These are phyloP conservation scores for Plectropomus leopardus DNA, from an alignment of 2,113 vertebrate species.

Conservation along the genomic window DNA sequence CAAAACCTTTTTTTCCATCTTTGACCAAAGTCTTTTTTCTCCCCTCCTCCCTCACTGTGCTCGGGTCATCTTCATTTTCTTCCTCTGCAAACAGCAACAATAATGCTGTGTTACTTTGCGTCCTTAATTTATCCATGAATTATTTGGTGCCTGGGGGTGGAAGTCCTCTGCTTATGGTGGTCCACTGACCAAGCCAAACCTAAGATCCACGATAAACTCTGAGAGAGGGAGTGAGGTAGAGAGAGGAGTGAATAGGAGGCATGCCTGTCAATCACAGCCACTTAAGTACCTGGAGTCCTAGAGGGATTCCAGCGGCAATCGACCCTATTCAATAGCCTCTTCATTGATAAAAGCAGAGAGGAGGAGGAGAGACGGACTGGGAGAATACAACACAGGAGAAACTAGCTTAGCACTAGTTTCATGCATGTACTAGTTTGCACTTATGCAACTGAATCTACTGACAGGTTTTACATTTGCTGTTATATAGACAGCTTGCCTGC, in stretches of 20 bases:
- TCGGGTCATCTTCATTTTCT: not conserved
- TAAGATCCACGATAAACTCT: not conserved
- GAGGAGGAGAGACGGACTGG: slow-evolving; percentile 2
- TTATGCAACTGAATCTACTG: not conserved
- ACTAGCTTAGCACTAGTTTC: not conserved
- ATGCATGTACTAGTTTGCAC: not conserved
- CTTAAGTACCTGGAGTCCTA: slow-evolving; percentile 60
- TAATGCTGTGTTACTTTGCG: not conserved
- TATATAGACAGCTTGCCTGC: not conserved
- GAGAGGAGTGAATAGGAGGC: slow-evolving; percentile 39
- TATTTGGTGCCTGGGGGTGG: not conserved
- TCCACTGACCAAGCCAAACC: not conserved
- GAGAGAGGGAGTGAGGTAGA: slow-evolving; percentile 1
- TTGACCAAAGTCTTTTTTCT: slow-evolving; percentile 27
- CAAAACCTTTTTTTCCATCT: slow-evolving; percentile 38
- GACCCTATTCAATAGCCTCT: slow-evolving; percentile 66
- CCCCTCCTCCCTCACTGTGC: not conserved
- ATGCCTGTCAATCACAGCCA: slow-evolving; percentile 69
- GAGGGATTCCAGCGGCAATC: slow-evolving; percentile 61
- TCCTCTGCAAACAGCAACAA: not conserved
- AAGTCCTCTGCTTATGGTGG: not conserved
- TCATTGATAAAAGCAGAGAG: slow-evolving; percentile 68
- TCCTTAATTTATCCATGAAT: slow-evolving; percentile 8
- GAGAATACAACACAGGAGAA: slow-evolving; percentile 11
- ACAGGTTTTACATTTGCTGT: not conserved